Conservation (phyloP, 2,888 invertebrate species). For the Drosophila cognata region DNA sequence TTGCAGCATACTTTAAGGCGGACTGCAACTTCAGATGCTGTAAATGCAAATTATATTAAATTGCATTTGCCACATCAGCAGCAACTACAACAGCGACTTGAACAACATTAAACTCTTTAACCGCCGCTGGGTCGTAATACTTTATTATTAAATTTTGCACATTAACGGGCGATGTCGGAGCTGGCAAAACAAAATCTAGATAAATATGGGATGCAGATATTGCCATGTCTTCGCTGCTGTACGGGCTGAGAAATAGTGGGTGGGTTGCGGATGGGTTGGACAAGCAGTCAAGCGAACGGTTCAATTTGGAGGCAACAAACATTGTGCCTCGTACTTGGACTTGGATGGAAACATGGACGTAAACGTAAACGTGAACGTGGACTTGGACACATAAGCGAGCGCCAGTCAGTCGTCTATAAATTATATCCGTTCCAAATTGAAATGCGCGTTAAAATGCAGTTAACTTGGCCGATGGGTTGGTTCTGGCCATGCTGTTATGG, state of each 20-base stretch:
- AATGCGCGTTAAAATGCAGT: constrained; percentile 85
- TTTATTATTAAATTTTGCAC: constrained; percentile 79
- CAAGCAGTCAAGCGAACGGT: constrained; percentile 70
- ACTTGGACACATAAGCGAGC: constrained; percentile 64
- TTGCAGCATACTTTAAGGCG: constrained; percentile 60
- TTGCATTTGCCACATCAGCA: constrained; percentile 45
- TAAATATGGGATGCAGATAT: constrained; percentile 70
- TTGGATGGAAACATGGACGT: constrained; percentile 10
- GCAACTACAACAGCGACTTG: constrained; percentile 15
- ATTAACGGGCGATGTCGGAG: constrained; percentile 62
- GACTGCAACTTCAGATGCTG: constrained; percentile 18
- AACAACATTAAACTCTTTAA: constrained; percentile 74
- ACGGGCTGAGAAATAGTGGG: neutral
- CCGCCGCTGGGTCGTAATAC: constrained; percentile 62
- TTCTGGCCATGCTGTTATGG: constrained; percentile 73
- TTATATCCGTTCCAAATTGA: constrained; percentile 85
- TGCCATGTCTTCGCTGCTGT: constrained; percentile 21
- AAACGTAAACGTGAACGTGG: constrained; percentile 16
- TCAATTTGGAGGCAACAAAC: constrained; percentile 74
- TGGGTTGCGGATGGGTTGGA: constrained; percentile 3
- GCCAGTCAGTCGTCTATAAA: constrained; percentile 84
- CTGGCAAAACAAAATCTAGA: constrained; percentile 76
- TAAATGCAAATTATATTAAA: constrained; percentile 47
- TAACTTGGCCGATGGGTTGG: constrained; percentile 79
- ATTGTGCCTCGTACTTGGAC: constrained; percentile 42